Conservation (phyloP, 2,113 vertebrate species). For the Phrynocephalus versicolor region DNA sequence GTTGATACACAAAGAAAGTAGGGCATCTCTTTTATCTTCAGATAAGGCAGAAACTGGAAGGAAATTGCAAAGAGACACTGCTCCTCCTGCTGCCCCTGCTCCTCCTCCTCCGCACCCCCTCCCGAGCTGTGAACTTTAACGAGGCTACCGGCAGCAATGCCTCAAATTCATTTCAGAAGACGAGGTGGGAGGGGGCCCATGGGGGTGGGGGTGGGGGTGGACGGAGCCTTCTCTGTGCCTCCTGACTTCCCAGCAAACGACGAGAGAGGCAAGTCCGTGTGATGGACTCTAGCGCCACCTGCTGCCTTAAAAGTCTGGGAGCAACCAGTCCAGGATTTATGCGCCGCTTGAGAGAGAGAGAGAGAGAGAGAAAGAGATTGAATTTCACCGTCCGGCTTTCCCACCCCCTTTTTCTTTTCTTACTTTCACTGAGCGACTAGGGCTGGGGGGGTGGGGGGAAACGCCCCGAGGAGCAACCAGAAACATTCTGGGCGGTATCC, state of each 20-base stretch:
- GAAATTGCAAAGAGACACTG: neutral
- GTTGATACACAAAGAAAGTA: neutral
- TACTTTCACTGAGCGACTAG: too few species aligned
- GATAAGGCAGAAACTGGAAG: neutral
- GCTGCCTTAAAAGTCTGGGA: neutral
- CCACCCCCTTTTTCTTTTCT: neutral
- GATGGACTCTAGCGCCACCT: slow-evolving; percentile 30
- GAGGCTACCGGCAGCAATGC: neutral
- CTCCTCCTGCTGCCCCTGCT: neutral
- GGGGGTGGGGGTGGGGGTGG: neutral
- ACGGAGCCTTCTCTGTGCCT: neutral
- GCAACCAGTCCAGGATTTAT: too few species aligned
- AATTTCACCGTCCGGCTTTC: neutral
- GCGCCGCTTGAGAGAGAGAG: too few species aligned
- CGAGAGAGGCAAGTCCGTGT: too few species aligned
- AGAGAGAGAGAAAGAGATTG: too few species aligned
- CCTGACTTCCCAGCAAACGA: too few species aligned
- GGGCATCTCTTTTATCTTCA: neutral
- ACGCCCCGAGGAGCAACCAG: neutral
- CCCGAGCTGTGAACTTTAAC: neutral
- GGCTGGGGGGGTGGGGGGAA: neutral
- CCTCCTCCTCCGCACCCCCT: neutral
- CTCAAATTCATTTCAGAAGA: neutral
- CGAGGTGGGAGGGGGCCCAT: neutral
- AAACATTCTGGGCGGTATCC: too few species aligned